Base-by-base conservation (phyloP, 2,113 vertebrate genomes). In the Aptenodytes forsteri region DNA sequence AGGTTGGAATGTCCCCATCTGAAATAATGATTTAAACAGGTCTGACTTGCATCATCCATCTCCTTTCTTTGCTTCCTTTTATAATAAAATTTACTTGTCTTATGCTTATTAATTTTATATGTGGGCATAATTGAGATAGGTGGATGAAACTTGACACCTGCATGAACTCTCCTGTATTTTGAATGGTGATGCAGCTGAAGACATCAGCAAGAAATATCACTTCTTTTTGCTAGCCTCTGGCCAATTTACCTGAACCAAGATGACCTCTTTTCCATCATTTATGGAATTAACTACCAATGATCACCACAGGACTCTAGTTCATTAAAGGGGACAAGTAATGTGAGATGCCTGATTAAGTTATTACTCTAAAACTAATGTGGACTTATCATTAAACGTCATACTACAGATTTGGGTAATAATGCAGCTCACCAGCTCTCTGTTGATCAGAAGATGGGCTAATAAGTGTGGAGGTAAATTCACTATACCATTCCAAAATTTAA, bases 91-190 rank as follows among this genome's bases (percentile, higher is more conserved):
- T 78, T 93, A 95, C 81, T 64, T 81, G 26, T 90, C 64, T 34
- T 83, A 13, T 79, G 5, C 58, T 44, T 55, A 72, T 96, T 97
- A 93, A 97, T 88, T 93, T 96, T 83, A 78, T 40, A 90, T 86
- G 42, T 87, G 36, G 19, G 30, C 11, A 55, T 92, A 96, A 79
- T 30, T 92, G n/a, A 94, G 18, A n/a, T 64, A 67, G 79, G 64
- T 94, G 19, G 52, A 80, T 91, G 70, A 95, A 85, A 92, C 61
- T 49, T 92, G 49, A 92, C 83, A 97, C 20, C 13, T 58, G 7
- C 38, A n/a, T 78, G 90, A 82, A 83, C 54, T 85, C 4, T 77
- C 27, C 32, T 55, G 12, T 84, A 69, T 82, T 82, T 86, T 73
- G 55, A 73, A 44, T 83, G 14, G 25, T 78, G 30, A 32, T 93